phyloP scores from a whole-genome alignment of 2,888 invertebrate genomes.

The Drosophila demipolita region DNA sequence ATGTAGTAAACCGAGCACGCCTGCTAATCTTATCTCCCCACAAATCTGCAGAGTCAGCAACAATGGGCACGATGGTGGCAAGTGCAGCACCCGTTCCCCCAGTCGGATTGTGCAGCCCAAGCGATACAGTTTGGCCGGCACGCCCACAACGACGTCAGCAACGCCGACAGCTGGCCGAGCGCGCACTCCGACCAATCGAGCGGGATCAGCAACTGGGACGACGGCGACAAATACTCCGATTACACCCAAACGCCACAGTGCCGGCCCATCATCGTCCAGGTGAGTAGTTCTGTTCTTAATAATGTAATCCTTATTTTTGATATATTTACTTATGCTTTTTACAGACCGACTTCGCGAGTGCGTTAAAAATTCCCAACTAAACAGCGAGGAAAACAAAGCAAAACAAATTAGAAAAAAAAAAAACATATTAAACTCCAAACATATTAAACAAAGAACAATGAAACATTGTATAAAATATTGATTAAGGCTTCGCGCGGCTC shows the following conservation, averaged over 20 bases:
- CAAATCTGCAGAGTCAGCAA: conserved; percentile 80
- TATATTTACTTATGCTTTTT: conserved; percentile 33
- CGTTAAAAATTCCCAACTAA: conserved; percentile 66
- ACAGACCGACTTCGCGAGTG: conserved; percentile 81
- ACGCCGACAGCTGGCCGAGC: conserved; percentile 70
- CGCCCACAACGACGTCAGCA: conserved; percentile 47
- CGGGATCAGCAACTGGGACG: conserved; percentile 29
- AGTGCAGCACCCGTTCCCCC: conserved; percentile 81
- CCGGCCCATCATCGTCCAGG: conserved; percentile 83
- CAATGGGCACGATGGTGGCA: conserved; percentile 68
- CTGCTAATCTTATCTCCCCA: conserved; percentile 77
- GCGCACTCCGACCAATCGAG: conserved; percentile 81
- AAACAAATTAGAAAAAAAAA: not conserved
- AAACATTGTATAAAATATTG: conserved; percentile 73
- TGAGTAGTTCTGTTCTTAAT: conserved; percentile 46
- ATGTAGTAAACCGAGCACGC: conserved; percentile 42
- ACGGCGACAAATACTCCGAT: conserved; percentile 81
- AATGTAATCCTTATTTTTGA: not conserved
- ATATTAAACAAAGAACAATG: conserved; percentile 70
- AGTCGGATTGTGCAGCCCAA: conserved; percentile 85
- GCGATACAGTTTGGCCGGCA: conserved; percentile 80
- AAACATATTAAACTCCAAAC: conserved; percentile 47
- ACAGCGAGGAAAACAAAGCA: conserved; percentile 32
- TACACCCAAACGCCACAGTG: conserved; percentile 83
- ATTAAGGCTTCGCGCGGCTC: conserved; percentile 76